Base-by-base conservation (phyloP, 2,113 vertebrate species). In the Sakesphorus luctuosus region DNA sequence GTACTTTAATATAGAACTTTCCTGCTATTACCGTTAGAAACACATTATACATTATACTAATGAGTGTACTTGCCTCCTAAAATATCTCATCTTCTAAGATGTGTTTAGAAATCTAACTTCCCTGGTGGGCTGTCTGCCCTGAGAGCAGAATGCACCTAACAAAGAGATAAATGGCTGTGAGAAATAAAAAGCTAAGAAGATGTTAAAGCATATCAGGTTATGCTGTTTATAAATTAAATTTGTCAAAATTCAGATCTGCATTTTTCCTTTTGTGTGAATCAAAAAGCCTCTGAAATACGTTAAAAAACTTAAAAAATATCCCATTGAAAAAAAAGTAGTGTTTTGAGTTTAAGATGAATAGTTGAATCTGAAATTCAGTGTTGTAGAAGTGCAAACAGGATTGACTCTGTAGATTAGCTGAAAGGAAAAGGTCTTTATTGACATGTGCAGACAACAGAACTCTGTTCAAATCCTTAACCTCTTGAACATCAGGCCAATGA, bases 21-120 rank as follows among this genome's bases (percentile, higher is more conserved):
- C 47, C 76, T 87, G 66, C 67, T 92, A 65, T 74, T 94, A 90
- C 43, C 68, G 46, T 75, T 88, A 91, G 61, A 92, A 92, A 66
- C n/a, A n/a, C 15, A 33, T 58, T 71, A 38, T 58, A 2, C 18
- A 47, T 58, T 18, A 40, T 40, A 40, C 40, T 40, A 40, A 40
- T 47, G 52, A 44, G 56, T 63, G 17, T 29, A 53, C 5, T 75
- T 94, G 23, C 24, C 25, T 80, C 44, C 20, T 74, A 72, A 86
- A 86, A 72, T 36, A n/a, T 36, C 28, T 86, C 18, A 40, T 72
- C 28, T 72, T 59, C 14, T 56, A 56, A 69, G 36, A 46, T 23
- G 23, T 50, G 6, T 12, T 59, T 81, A 55, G 35, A 89, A 87
- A 56, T 65, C 49, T 52, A 26, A 46, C 12, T 15, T 17, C 12